Evolutionary conservation across 2,113 vertebrate species (phyloP), one percentile per base, ranked within the genome.

Genomic region (Oryzias celebensis): DNA sequence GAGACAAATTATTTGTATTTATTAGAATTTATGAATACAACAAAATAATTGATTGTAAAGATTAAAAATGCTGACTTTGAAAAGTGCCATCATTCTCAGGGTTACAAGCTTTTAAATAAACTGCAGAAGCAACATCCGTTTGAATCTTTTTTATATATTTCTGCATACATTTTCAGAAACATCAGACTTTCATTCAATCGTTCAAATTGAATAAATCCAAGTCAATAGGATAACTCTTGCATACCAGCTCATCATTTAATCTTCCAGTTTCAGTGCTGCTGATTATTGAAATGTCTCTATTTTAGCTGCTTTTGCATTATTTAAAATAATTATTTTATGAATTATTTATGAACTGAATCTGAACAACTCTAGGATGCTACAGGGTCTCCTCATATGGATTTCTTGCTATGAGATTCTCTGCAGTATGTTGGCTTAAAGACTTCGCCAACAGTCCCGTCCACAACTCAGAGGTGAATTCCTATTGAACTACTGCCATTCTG

Each of bases 111-210:
- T 15, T 26, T 26, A 62, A 71, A 20, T 0, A n/a, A 58, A 75
- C 74, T 78, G 79, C 54, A 75, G 75, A 5, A 23, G 24, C 45
- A 46, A 53, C 43, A n/a, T 53, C 17, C 14, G 7, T 23, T 23
- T 24, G 13, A 15, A 14, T 20, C 10, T 48, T 42, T 16, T 1
- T n/a, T 41, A 16, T 42, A 2, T 23, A 7, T 26, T 28, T n/a
- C 23, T 13, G 44, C 23, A n/a, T 26, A n/a, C 14, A 43, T 52
- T 5, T 14, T 1, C 12, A 2, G 7, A 14, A 52, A 44, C 8
- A 52, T 26, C 20, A 42, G 31, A 42, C 3, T 22, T 61, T 22
- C 2, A 24, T 31, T 24, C 12, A 14, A 3, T 2, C n/a, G 2
- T 36, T 49, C 6, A 51, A 44, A 62, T 1, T n/a, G 26, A 8